Evolutionary conservation across 2,888 invertebrate genomes (phyloP).

Genomic region (Poecilobothrus nobilitatus): DNA sequence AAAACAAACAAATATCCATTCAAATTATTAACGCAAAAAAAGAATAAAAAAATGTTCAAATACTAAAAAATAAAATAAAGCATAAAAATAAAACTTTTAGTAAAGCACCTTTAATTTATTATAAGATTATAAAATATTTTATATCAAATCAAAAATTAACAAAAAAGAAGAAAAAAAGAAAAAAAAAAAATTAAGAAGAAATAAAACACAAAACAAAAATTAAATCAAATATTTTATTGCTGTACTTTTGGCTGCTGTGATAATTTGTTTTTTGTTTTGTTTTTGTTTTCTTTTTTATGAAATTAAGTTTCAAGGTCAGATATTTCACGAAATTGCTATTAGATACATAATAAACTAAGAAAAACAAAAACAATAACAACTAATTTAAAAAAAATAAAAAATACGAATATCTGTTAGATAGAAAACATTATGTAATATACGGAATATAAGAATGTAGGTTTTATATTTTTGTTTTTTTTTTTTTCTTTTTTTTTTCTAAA

Average conservation of each 20-base stretch:
- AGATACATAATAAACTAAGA: neutral
- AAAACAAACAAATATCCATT: too few species aligned
- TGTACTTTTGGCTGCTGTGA: neutral
- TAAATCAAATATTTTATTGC: too few species aligned
- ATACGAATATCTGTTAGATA: neutral
- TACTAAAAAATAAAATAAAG: neutral
- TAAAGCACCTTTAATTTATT: slow-evolving; percentile 4
- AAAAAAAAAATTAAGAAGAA: too few species aligned
- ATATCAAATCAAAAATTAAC: neutral
- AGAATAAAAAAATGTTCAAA: neutral
- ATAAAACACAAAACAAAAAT: too few species aligned
- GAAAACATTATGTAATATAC: slow-evolving; percentile 2
- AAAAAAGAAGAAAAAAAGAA: too few species aligned
- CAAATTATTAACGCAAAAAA: neutral
- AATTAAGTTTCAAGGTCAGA: neutral
- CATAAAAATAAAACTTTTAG: neutral
- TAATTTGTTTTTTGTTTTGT: neutral
- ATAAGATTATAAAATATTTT: slow-evolving; percentile 3
- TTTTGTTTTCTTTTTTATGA: neutral
- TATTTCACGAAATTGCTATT: slow-evolving; percentile 4
- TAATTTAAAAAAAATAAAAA: neutral
- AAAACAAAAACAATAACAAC: too few species aligned
- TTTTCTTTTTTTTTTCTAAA: too few species aligned
- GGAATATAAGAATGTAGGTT: slow-evolving; percentile 6
- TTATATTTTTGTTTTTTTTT: neutral